Evolutionary conservation across 2,888 invertebrate species (phyloP).

Genomic region (Adelphocoris suturalis): DNA sequence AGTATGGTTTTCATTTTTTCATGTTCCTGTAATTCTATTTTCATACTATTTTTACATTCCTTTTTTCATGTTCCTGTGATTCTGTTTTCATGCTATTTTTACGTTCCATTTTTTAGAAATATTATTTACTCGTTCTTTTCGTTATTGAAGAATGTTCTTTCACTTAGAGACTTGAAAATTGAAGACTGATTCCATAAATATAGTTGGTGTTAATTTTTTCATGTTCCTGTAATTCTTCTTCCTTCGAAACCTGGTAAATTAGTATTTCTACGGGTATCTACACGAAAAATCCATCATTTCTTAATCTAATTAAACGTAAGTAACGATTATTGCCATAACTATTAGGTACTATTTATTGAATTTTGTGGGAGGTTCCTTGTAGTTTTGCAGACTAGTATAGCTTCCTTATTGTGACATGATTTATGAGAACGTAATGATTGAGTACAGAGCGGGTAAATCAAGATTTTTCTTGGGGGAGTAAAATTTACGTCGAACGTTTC

Average conservation of each 20-base stretch:
- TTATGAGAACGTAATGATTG: background rate
- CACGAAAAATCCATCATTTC: too few relatives aligned
- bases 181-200: background rate
- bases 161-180: too few relatives aligned
- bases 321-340: background rate
- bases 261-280: background rate
- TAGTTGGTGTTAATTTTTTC: background rate
- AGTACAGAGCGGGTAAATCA: background rate
- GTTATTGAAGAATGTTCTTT: too few relatives aligned
- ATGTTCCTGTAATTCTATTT: too few relatives aligned
- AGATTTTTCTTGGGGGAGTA: background rate
- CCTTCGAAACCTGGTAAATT: background rate
- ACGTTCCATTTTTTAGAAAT: too few relatives aligned
- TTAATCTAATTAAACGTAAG: too few relatives aligned
- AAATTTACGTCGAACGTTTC: conserved; percentile 51
- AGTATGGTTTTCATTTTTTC: too few relatives aligned
- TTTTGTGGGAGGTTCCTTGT: background rate
- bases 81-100: too few relatives aligned
- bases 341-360: background rate
- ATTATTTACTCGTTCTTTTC: too few relatives aligned
- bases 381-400: background rate
- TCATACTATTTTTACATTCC: too few relatives aligned
- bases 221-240: conserved; percentile 6
- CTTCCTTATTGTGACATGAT: background rate
- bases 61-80: too few relatives aligned